Conservation (phyloP, 1,140 invertebrate species). For the Tribolium castaneum region DNA sequence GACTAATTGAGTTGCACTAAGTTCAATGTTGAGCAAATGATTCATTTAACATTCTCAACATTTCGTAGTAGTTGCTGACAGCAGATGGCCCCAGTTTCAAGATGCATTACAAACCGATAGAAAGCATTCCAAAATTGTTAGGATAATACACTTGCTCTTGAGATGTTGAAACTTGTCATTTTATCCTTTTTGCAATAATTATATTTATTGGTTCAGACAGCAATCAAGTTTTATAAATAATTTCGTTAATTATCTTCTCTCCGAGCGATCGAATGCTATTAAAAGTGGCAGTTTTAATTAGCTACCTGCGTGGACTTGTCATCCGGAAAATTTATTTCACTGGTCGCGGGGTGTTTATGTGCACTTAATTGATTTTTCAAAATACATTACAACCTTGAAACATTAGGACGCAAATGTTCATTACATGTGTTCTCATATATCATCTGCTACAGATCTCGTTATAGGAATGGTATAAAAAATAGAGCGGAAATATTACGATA, state of each 20-base stretch:
- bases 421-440: not conserved
- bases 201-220: conserved; percentile 16
- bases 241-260: conserved; percentile 20
- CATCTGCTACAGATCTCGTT: not conserved
- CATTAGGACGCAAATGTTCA: not conserved
- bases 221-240: conserved; percentile 13
- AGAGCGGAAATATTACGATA: not conserved
- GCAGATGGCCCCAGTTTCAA: not conserved
- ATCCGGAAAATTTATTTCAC: conserved; percentile 3
- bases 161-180: too few relatives aligned
- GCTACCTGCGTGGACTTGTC: conserved; percentile 21
- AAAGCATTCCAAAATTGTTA: not conserved
- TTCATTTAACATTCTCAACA: not conserved
- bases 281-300: conserved; percentile 34
- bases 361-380: conserved; percentile 29
- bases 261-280: conserved; percentile 18
- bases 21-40: not conserved
- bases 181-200: not conserved
- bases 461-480: not conserved
- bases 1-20: not conserved
- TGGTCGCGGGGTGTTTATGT: conserved; percentile 5
- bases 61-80: not conserved
- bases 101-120: not conserved
- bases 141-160: not conserved
- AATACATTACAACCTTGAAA: conserved; percentile 1